Conservation (phyloP, 2,888 invertebrate species). For the Keiferia lycopersicella region DNA sequence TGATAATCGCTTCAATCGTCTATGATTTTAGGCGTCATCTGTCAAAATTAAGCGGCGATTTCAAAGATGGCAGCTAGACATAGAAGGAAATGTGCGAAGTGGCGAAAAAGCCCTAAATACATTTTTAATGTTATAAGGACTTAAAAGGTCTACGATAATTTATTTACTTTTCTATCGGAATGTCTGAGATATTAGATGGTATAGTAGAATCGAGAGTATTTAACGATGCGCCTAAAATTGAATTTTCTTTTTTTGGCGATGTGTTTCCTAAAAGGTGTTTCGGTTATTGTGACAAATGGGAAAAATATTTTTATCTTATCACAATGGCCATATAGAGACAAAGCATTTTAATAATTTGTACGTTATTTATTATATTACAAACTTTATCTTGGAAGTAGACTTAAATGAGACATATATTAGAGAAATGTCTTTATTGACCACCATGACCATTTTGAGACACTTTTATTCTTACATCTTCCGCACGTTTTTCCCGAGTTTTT, state of each 20-base stretch:
- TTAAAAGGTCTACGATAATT: too few relatives aligned
- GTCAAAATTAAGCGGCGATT: too few relatives aligned
- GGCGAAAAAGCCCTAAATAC: too few relatives aligned
- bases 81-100: too few relatives aligned
- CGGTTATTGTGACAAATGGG: background rate
- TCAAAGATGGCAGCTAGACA: too few relatives aligned
- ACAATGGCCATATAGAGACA: constrained; percentile 1
- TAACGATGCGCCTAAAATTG: background rate
- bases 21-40: too few relatives aligned
- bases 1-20: too few relatives aligned
- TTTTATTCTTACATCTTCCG: too few relatives aligned
- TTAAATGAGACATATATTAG: constrained; percentile 6
- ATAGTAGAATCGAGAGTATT: background rate
- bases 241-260: background rate
- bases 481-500: too few relatives aligned
- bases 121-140: too few relatives aligned
- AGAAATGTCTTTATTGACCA: constrained; percentile 12
- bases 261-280: background rate
- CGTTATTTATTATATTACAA: background rate
- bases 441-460: constrained; percentile 1
- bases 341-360: background rate
- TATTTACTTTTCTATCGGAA: too few relatives aligned
- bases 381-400: background rate
- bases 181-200: too few relatives aligned
- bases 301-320: constrained; percentile 6